These are phyloP conservation scores for Venusia cambrica DNA, from an alignment of 2,888 invertebrate species.

Conservation along the genomic window DNA sequence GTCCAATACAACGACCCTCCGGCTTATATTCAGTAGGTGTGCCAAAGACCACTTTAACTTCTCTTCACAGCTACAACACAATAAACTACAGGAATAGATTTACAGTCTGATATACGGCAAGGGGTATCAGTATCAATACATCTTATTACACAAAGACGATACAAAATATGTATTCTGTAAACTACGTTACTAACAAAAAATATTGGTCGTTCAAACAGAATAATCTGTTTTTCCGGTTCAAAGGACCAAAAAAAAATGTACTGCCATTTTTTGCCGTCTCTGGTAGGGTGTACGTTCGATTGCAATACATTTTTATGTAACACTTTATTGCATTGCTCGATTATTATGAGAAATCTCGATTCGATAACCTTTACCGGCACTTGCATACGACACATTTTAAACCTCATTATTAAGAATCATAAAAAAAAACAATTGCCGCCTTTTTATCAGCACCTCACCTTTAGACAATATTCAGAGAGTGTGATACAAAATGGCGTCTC, in stretches of 20 bases:
- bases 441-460: constrained; percentile 3
- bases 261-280: too few relatives aligned
- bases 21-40: too few relatives aligned
- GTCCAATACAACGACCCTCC: too few relatives aligned
- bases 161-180: too few relatives aligned
- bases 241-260: too few relatives aligned
- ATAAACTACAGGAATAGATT: constrained; percentile 56
- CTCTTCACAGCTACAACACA: constrained; percentile 45
- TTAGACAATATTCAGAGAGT: constrained; percentile 7
- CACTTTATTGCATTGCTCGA: constrained; percentile 11
- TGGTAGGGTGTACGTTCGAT: too few relatives aligned
- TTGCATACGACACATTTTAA: constrained; percentile 23
- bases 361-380: constrained; percentile 40
- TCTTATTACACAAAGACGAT: constrained; percentile 29
- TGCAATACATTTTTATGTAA: neutral
- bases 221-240: constrained; percentile 4
- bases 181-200: too few relatives aligned
- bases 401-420: neutral
- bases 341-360: constrained; percentile 3
- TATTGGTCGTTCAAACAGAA: constrained; percentile 22
- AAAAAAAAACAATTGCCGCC: constrained; percentile 4
- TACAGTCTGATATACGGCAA: constrained; percentile 68
- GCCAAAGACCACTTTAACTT: constrained; percentile 10
- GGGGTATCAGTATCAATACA: constrained; percentile 50
- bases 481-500: constrained; percentile 2